phyloP scores from a whole-genome alignment of 1,140 invertebrate genomes.

The Nomia melanderi region DNA sequence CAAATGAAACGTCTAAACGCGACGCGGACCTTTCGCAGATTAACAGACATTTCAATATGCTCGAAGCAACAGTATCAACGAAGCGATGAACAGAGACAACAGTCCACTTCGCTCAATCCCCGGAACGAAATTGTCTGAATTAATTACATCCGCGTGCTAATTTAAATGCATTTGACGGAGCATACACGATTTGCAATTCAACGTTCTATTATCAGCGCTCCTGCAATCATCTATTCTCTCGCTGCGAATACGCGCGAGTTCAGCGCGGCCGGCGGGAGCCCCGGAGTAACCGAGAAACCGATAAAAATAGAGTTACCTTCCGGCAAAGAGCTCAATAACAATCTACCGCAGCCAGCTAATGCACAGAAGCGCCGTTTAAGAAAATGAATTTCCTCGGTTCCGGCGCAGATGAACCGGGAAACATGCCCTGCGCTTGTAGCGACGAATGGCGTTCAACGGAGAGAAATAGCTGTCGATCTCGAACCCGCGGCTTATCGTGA shows the following conservation, averaged over 20 bases:
- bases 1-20: too few species aligned
- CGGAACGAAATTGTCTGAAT: not conserved
- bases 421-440: constrained; percentile 57
- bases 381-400: constrained; percentile 58
- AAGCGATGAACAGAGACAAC: too few species aligned
- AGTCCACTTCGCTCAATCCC: too few species aligned
- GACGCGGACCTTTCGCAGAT: too few species aligned
- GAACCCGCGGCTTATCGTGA: constrained; percentile 60
- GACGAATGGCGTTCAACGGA: constrained; percentile 45
- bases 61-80: too few species aligned
- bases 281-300: not conserved
- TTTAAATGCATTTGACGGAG: not conserved
- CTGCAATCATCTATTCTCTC: not conserved
- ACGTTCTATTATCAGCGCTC: not conserved
- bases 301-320: constrained; percentile 11
- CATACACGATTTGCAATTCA: not conserved
- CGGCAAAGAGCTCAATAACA: constrained; percentile 34
- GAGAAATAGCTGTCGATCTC: constrained; percentile 39
- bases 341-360: constrained; percentile 38
- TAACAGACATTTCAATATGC: too few species aligned
- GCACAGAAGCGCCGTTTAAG: constrained; percentile 12
- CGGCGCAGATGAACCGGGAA: constrained; percentile 42
- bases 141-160: not conserved
- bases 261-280: not conserved
- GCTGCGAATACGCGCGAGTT: not conserved